Evolutionary conservation across 2,888 invertebrate species (phyloP).

Genomic region (Leucophenga maculata): DNA sequence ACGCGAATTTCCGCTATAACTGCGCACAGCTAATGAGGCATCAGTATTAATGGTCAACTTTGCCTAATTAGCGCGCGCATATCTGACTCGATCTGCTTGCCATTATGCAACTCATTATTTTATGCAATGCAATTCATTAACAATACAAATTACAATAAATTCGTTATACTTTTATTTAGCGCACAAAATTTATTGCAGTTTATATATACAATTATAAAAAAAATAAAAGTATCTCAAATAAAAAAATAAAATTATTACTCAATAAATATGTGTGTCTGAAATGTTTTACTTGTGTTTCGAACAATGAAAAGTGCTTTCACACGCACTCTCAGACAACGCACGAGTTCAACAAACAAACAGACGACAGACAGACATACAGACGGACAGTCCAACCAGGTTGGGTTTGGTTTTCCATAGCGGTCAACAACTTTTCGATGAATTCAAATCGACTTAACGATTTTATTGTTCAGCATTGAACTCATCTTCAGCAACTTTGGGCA

Average conservation of each 20-base stretch:
- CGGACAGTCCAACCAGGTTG: neutral
- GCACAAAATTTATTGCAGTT: slow-evolving; percentile 6
- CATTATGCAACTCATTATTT: neutral
- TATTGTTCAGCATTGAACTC: slow-evolving; percentile 15
- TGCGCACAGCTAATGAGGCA: neutral
- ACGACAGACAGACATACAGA: neutral
- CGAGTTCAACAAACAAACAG: neutral
- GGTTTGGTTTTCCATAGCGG: neutral
- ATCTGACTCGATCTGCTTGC: too few species aligned
- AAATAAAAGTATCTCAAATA: too few species aligned
- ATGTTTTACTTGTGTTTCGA: slow-evolving; percentile 7
- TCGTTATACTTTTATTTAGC: slow-evolving; percentile 15
- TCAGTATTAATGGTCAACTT: neutral
- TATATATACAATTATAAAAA: neutral
- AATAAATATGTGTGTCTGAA: neutral
- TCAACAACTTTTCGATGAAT: slow-evolving; percentile 4
- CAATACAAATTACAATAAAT: slow-evolving; percentile 10
- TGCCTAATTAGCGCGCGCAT: too few species aligned
- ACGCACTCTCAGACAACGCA: neutral
- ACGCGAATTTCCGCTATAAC: slow-evolving; percentile 3
- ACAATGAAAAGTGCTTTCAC: slow-evolving; percentile 18
- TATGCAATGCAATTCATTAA: neutral
- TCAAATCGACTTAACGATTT: neutral
- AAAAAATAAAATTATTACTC: neutral
- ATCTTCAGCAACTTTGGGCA: neutral